Evolutionary conservation across 2,797 vertebrate genomes (phyloP), one percentile per base, ranked within the genome.

Genomic region (Poeciliopsis gracilis): DNA sequence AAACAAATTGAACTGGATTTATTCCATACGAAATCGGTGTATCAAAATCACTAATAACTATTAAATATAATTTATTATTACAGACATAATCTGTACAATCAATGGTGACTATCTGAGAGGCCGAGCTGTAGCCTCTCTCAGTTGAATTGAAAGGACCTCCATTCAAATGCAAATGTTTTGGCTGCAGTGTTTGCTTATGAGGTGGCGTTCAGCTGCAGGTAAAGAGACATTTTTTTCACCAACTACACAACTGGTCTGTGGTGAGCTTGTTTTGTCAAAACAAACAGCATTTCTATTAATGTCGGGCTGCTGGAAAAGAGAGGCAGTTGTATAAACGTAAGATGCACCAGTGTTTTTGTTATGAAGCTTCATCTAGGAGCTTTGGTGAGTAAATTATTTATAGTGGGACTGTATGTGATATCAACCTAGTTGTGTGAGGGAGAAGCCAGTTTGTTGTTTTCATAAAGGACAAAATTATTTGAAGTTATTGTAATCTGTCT

Each of bases 81-180:
- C 20, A 12, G 36, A 41, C 11, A 6, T 20, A 67, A 41, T 41
- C 61, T 23, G 33, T 3, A 16, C 28, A 61, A 18, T 43, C 38
- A 69, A 25, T 6, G 4, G 36, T 23, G 33, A 20, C 4, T 9
- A 43, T 43, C 66, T 2, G 25, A 3, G 25, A 79, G 75, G 81
- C 51, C 76, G 73, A 77, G 86, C 89, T 75, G 79, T 70, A 84
- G 87, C 82, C 69, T 30, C 82, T 84, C 84, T 84, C 79, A 85
- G 78, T 69, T 82, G 51, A 86, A 63, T 77, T 78, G 63, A 2
- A 77, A 47, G 57, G 72, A 61, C 72, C 63, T 63, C 79, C 76
- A 86, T 93, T 95, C 86, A 85, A 77, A 91, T 93, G 90, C 57
- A 89, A 93, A 93, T 84, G 72, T 53, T 61, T 77, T 43, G 82